Evolutionary conservation across 1,140 invertebrate species (phyloP), one percentile per base, ranked within the genome.

Genomic region (Leptopilina clavipes): DNA sequence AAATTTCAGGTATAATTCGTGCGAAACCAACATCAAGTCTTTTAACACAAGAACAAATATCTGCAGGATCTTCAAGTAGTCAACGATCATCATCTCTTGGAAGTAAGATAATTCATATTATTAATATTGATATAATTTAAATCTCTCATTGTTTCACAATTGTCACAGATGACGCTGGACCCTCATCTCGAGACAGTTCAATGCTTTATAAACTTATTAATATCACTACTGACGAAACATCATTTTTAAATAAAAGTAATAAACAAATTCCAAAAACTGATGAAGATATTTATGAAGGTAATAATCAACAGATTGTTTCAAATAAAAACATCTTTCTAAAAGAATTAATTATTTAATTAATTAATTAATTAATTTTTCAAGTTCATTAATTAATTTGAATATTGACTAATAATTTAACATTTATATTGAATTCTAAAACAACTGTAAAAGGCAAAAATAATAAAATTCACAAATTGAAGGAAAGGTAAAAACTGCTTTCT

Each of bases 121-220:
- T 40, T 40, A 40, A 1, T 40, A 40, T 40, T n/a, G n/a, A n/a
- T n/a, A n/a, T n/a, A n/a, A n/a, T n/a, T 91, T 43, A 93, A 9
- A 7, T 19, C 19, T 22, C 8, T 22, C 9, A 10, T 59, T 31
- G n/a, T 65, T 37, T 14, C n/a, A 14, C 5, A n/a, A 25, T 8
- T 37, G 6, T 65, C 14, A n/a, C 3, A 65, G 59, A 7, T 37
- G 25, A n/a, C 0, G 59, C 22, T 31, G 59, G 22, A n/a, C 22
- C 22, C 5, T 65, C 59, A 31, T 37, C 22, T 65, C 25, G n/a
- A 31, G 11, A 31, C 5, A 65, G 8, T 31, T n/a, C 22, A 65
- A 65, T 65, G 22, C 7, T 65, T 11, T 65, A 37, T 65, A 22
- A 65, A 31, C 3, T 65, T n/a, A 65, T 31, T 37, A 22, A 65